Base-by-base conservation (phyloP, 2,888 invertebrate genomes). In the Lasioglossum calceatum region DNA sequence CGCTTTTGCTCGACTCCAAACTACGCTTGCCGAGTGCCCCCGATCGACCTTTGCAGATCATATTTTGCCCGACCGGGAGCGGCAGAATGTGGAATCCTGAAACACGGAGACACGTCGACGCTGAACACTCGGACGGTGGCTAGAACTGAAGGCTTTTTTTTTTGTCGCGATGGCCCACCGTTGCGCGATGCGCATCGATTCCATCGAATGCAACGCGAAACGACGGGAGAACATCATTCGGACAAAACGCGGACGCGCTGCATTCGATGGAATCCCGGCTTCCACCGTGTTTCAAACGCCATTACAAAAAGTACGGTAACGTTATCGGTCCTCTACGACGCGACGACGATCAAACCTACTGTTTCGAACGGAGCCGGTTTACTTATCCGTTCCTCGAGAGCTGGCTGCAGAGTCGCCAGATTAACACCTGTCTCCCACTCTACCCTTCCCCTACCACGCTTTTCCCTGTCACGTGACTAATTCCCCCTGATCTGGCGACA, bases 71-170 rank as follows among this genome's bases (percentile, higher is more conserved):
- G 74, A 83, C 71, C 58, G 88, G 80, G 14, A 76, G 72, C 76
- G 87, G 88, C 70, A 83, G 82, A 67, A 87, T 87, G 67, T 85
- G 88, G 80, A 74, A 83, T 73, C 86, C 91, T 91, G 92, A 84
- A 91, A 91, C 92, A 91, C 83, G 87, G 82, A 91, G 86, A 91
- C 71, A 71, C 86, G 85, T 81, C 80, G 74, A 86, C 85, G 84
- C 91, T 91, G 89, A 89, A 87, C 87, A 84, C 74, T 76, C 89
- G 77, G 12, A 42, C 39, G 71, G 80, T 75, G 70, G 81, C 75
- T 54, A 39, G 81, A 67, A 77, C 73, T 72, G 72, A 39, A 83
- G 64, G 50, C 82, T 14, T 32, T 19, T 0, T 42, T 42, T 42
- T 42, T 44, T 44, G 14, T 14, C 19, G 71, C 12, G 32, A 54